Evolutionary conservation across 1,140 invertebrate genomes (phyloP), one percentile per base, ranked within the genome.

Genomic region (Carposina sasakii): DNA sequence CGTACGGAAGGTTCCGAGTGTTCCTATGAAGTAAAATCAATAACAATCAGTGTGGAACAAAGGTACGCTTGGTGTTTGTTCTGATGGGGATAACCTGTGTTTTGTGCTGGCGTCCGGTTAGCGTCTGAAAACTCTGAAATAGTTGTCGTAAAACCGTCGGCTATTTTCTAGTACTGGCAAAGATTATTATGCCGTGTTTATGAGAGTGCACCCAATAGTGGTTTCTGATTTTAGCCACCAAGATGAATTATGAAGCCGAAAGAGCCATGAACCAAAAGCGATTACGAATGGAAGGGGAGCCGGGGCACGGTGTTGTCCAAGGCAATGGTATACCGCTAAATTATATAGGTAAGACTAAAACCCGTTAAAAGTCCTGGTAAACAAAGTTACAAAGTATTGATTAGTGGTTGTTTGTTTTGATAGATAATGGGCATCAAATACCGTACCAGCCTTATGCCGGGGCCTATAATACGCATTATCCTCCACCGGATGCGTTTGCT

Each of bases 161-260:
- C n/a, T n/a, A n/a, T n/a, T n/a, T n/a, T n/a, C n/a, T n/a, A n/a
- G n/a, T n/a, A n/a, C n/a, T n/a, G n/a, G n/a, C n/a, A n/a, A n/a
- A n/a, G n/a, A n/a, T n/a, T n/a, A n/a, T n/a, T n/a, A n/a, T 58
- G 54, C 42, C 60, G 53, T 40, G 36, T 47, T 57, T 41, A 46
- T 44, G 48, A 34, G 48, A 51, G 46, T 61, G 60, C 26, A 54
- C 64, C 54, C 67, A 43, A 63, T 62, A 61, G 55, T 49, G 52
- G 50, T 63, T 63, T 76, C 59, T 81, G 57, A 67, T 83, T 82
- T 71, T 74, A 81, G 81, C 75, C 71, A 71, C 66, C 68, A 79
- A 78, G 69, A 85, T 85, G 83, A 86, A 86, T 76, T 85, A 86
- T 84, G 81, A 86, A 60, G 81, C 82, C 47, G 83, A 86, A 66